Percentiles rank a stretch among this genome's conserved stretches.
phyloP scores from a whole-genome alignment of 1,140 invertebrate genomes.

The Macrobrachium rosenbergii region DNA sequence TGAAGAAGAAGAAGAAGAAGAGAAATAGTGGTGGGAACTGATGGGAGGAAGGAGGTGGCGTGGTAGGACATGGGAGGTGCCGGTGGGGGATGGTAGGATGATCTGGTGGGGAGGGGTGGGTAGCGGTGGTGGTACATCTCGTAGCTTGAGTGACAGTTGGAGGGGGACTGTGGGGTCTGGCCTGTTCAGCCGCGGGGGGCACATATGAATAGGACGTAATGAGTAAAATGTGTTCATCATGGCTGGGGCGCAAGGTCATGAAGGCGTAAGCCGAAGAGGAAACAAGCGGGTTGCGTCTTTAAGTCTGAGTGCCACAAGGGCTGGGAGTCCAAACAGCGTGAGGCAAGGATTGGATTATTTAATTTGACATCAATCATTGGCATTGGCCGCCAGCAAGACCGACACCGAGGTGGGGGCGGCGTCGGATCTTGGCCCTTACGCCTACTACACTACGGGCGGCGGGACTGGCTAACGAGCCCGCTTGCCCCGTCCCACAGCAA shows the following conservation, averaged over 20 bases:
- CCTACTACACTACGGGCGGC: neutral
- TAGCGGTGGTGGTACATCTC: neutral
- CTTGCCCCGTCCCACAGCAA: neutral
- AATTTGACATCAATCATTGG: slow-evolving; percentile 64
- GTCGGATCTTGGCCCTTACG: neutral
- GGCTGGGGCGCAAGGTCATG: slow-evolving; percentile 11
- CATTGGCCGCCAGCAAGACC: neutral
- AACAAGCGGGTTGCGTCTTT: neutral
- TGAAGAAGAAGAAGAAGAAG: neutral
- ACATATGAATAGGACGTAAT: slow-evolving; percentile 64
- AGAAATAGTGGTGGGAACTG: neutral
- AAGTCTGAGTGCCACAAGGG: neutral
- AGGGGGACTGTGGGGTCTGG: slow-evolving; percentile 8
- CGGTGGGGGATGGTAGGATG: neutral
- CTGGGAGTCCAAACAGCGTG: neutral
- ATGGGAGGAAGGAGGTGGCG: neutral
- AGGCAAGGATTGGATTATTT: slow-evolving; percentile 57
- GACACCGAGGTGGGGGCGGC: slow-evolving; percentile 1
- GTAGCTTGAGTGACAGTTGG: slow-evolving; percentile 57
- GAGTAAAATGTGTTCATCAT: slow-evolving; percentile 65
- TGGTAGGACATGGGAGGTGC: neutral
- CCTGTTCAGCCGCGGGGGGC: slow-evolving; percentile 11
- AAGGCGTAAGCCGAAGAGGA: slow-evolving; percentile 27
- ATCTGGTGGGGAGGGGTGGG: neutral
- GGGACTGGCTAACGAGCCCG: neutral